phyloP scores from a whole-genome alignment of 2,797 vertebrate species.

The Macropodus opercularis region DNA sequence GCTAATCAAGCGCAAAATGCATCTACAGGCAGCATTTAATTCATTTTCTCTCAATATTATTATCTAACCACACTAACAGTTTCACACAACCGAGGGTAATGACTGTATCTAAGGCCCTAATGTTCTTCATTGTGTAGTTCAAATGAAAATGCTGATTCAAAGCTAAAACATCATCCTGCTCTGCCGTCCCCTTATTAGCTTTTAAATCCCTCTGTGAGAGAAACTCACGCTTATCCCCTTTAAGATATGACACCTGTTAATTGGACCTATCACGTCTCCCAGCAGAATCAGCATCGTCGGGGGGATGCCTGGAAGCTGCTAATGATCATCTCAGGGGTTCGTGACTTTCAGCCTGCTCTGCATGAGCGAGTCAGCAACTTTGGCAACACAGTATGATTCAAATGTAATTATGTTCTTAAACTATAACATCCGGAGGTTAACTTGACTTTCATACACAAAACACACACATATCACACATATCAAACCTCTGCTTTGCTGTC shows the following conservation, averaged over 20 bases:
- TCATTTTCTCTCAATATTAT: neutral
- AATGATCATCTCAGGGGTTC: constrained; percentile 8
- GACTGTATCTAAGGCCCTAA: too few relatives aligned
- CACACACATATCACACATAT: too few relatives aligned
- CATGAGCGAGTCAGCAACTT: neutral
- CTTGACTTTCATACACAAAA: too few relatives aligned
- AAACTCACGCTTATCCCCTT: constrained; percentile 5
- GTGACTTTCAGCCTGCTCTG: neutral
- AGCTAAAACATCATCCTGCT: too few relatives aligned
- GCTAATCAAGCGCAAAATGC: neutral
- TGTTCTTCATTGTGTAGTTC: too few relatives aligned
- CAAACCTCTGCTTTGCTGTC: too few relatives aligned
- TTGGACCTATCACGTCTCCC: constrained; percentile 13
- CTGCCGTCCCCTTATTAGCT: constrained; percentile 6
- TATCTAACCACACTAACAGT: too few relatives aligned
- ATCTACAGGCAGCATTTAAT: neutral
- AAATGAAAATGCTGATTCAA: too few relatives aligned
- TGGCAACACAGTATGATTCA: neutral
- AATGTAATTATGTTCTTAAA: neutral
- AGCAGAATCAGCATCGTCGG: constrained; percentile 8
- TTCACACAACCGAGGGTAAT: too few relatives aligned
- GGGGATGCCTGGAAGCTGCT: neutral
- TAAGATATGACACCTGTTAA: constrained; percentile 9
- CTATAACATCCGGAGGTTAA: neutral
- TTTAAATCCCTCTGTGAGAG: neutral